Percentiles rank a stretch among this genome's conserved stretches.
These are phyloP conservation scores for Tricholauxania praeusta DNA, from an alignment of 2,888 invertebrate genomes.

Conservation along the genomic window DNA sequence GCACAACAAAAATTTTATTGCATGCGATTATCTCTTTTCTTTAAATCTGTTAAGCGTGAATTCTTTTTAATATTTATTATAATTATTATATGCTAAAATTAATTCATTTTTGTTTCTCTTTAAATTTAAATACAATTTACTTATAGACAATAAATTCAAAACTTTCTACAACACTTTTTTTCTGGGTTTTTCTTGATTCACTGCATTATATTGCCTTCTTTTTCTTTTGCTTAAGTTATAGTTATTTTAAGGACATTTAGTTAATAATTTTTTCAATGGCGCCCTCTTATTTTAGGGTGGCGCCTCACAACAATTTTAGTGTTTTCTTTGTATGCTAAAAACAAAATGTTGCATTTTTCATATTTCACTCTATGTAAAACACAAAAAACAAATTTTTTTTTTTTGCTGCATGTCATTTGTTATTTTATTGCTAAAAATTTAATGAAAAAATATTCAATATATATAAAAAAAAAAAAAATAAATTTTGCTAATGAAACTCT, in stretches of 20 bases:
- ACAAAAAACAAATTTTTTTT: not conserved
- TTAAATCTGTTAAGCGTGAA: not conserved
- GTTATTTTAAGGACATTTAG: conserved; percentile 9
- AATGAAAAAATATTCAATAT: conserved; percentile 8
- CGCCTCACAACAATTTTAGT: conserved; percentile 32
- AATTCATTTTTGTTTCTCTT: not conserved
- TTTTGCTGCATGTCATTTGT: conserved; percentile 11
- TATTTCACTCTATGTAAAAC: not conserved
- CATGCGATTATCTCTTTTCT: conserved; percentile 5
- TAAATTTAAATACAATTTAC: conserved; percentile 1
- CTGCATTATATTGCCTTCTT: not conserved
- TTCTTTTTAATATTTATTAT: conserved; percentile 9
- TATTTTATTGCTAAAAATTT: conserved; percentile 12
- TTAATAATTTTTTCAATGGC: conserved; percentile 12
- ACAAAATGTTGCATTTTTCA: not conserved
- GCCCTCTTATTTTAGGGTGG: not conserved
- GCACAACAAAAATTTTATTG: conserved; percentile 2
- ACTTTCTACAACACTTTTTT: not conserved
- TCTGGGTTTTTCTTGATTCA: too few species aligned
- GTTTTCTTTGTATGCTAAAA: conserved; percentile 6
- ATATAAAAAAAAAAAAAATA: too few species aligned
- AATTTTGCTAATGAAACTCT: too few species aligned
- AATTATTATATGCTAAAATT: not conserved
- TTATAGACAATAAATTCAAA: conserved; percentile 9
- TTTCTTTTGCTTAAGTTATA: conserved; percentile 6